Evolutionary conservation across 2,113 vertebrate genomes (phyloP).

Genomic region (Capreolus pygargus): DNA sequence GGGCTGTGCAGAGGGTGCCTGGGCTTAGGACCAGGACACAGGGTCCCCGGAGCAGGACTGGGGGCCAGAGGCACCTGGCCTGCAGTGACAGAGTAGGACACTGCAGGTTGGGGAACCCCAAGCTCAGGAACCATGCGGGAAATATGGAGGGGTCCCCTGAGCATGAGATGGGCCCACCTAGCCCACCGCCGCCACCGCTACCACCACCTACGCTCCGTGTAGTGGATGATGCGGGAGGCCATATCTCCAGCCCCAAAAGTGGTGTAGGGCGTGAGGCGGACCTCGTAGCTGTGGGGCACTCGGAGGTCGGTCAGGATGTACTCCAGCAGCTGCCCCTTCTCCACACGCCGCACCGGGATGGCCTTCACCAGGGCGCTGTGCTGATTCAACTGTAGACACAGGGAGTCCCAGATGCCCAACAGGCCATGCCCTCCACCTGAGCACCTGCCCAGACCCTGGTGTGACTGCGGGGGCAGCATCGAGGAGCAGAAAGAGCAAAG

Average conservation of each 20-base stretch:
- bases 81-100: background rate
- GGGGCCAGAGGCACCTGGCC: background rate
- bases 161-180: background rate
- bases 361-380: conserved; percentile 86
- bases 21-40: background rate
- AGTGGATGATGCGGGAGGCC: conserved; percentile 90
- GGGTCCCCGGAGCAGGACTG: background rate
- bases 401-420: conserved; percentile 33
- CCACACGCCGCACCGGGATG: conserved; percentile 87
- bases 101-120: background rate
- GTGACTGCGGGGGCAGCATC: background rate
- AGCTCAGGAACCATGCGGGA: background rate
- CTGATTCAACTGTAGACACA: conserved; percentile 82
- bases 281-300: conserved; percentile 93
- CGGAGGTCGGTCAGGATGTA: conserved; percentile 89
- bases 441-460: background rate
- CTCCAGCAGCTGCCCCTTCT: conserved; percentile 91
- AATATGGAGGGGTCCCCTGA: background rate
- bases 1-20: background rate
- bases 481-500: background rate
- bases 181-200: background rate
- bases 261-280: conserved; percentile 93
- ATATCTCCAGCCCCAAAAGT: conserved; percentile 90
- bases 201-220: conserved; percentile 92
- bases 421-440: background rate